A percentile compares a stretch with the other conserved stretches of the same genome.
Evolutionary conservation across 2,113 vertebrate genomes (phyloP).

Genomic region (Anoplopoma fimbria): DNA sequence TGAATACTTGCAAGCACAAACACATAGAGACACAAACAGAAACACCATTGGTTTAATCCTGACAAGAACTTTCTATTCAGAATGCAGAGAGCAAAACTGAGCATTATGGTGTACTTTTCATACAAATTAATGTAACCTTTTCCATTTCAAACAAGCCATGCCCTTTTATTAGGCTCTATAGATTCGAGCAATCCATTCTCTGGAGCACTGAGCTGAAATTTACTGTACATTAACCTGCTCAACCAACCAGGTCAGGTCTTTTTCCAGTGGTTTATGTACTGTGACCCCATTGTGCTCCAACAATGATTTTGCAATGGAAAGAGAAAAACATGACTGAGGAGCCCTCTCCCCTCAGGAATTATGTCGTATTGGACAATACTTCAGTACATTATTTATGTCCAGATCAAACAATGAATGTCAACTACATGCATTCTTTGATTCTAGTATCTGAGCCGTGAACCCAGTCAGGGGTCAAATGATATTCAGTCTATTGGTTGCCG

Average conservation of each 20-base stretch:
- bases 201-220: neutral
- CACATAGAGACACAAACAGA: neutral
- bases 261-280: neutral
- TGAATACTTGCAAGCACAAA: neutral
- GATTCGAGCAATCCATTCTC: neutral
- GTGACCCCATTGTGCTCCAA: neutral
- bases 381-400: neutral
- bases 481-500: no score
- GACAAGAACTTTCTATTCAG: neutral
- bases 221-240: neutral
- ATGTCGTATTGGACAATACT: neutral
- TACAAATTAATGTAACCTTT: neutral
- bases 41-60: conserved; percentile 23
- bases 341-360: neutral
- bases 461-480: no score
- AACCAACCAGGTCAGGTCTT: no score
- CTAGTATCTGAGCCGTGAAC: neutral
- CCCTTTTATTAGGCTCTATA: conserved; percentile 10
- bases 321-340: conserved; percentile 31
- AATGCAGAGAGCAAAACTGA: neutral
- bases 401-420: neutral
- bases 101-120: neutral
- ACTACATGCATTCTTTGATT: no score
- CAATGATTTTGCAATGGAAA: conserved; percentile 9
- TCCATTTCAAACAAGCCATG: neutral